A percentile compares a stretch with the other conserved stretches of the same genome.
These are phyloP conservation scores for Tiaroga cobitis DNA, from an alignment of 2,797 vertebrate genomes.

Conservation along the genomic window DNA sequence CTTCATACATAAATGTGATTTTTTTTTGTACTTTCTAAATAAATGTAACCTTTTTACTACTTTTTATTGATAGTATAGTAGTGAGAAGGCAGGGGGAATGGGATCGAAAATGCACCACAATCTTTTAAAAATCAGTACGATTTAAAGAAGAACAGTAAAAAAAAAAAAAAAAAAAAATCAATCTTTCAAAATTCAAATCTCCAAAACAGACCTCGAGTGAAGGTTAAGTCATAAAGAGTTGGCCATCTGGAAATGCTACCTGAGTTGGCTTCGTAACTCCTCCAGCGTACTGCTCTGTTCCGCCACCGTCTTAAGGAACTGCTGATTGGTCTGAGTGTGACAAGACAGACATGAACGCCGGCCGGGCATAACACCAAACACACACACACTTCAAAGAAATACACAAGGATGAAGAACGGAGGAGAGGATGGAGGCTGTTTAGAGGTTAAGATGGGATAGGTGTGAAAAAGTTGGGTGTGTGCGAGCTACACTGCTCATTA, in stretches of 20 bases:
- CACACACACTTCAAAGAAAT: slow-evolving; percentile 47
- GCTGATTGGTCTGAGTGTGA: slow-evolving; percentile 86
- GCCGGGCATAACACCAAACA: slow-evolving; percentile 65
- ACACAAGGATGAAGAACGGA: slow-evolving; percentile 4
- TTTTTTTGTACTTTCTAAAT: background rate
- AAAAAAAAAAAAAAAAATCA: background rate
- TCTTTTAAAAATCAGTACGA: background rate
- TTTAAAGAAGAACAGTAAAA: background rate
- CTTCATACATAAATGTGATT: no score
- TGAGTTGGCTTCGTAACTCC: slow-evolving; percentile 83
- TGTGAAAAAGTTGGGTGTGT: slow-evolving; percentile 55
- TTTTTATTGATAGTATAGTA: slow-evolving; percentile 6
- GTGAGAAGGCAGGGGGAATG: background rate
- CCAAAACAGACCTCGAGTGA: background rate
- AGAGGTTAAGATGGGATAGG: slow-evolving; percentile 1
- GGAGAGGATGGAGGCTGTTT: background rate
- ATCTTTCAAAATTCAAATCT: no score
- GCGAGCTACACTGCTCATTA: slow-evolving; percentile 65
- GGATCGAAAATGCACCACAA: background rate
- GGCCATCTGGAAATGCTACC: slow-evolving; percentile 75
- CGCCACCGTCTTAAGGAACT: slow-evolving; percentile 85
- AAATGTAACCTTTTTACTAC: background rate
- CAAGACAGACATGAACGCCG: slow-evolving; percentile 70
- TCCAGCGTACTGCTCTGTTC: slow-evolving; percentile 87
- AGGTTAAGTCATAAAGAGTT: slow-evolving; percentile 15